Base-by-base conservation (phyloP, 2,113 vertebrate species). In the Typhlomys cinereus region DNA sequence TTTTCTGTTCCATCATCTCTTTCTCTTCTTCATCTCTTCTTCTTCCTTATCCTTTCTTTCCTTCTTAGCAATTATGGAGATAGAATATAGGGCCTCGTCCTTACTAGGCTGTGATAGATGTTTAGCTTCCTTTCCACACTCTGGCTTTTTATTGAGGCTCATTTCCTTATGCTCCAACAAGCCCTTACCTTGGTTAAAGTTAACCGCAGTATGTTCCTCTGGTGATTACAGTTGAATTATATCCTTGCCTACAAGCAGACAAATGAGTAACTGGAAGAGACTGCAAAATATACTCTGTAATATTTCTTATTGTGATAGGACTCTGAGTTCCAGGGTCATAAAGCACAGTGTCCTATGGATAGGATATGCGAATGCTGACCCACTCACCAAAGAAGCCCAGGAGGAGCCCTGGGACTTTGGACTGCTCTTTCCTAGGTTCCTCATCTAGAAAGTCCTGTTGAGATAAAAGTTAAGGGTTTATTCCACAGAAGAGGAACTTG, bases 401-500 rank as follows among this genome's bases (percentile, higher is more conserved):
- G 39, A 57, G 64, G 44, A 69, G 31, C n/a, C 48, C 15, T 11
- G 61, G 44, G 7, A 5, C 21, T 11, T 71, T 57, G 4, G 41
- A 25, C 18, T 44, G 20, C 17, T 29, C 44, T 89, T 41, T 34
- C 39, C 20, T 34, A 69, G 67, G 57, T 69, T 96, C 62, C 81
- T 70, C 48, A 69, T 84, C 66, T 78, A 46, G 71, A 91, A 84
- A 44, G 23, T 44, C 79, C 29, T 83, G 90, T 83, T 76, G 36
- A 94, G 69, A 70, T 91, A 92, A 80, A 59, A 13, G 78, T 74
- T 46, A 82, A 95, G 41, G 92, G 41, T 91, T 89, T 85, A 81
- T 94, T 85, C 36, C 81, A 48, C 36, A 70, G 82, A 94, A 91
- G 89, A 95, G 91, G 87, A 95, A 91, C 71, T 91, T 78, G 66